phyloP scores from a whole-genome alignment of 2,797 vertebrate genomes.

The Rhinoraja longicauda region DNA sequence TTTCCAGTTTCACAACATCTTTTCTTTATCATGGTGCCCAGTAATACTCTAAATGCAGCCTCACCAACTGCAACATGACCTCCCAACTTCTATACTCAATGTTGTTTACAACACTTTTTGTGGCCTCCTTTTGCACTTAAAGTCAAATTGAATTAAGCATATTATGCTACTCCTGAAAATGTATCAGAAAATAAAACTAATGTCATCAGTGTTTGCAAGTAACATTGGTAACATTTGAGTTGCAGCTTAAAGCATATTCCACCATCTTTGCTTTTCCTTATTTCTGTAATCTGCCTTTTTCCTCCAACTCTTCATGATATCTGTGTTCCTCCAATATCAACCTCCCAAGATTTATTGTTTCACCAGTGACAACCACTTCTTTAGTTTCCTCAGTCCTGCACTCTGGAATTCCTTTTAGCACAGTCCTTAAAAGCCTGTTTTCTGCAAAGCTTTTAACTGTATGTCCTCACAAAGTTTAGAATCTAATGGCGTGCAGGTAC shows the following conservation, averaged over 20 bases:
- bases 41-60: no score
- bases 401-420: background rate
- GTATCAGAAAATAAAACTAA: background rate
- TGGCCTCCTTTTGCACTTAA: background rate
- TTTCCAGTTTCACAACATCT: no score
- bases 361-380: background rate
- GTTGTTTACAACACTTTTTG: background rate
- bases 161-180: background rate
- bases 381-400: background rate
- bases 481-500: no score
- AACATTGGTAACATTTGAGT: background rate
- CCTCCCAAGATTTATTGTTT: background rate
- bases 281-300: background rate
- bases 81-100: no score
- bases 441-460: no score
- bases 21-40: no score
- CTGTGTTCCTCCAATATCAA: background rate
- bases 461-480: no score
- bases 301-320: background rate
- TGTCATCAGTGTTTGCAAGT: background rate
- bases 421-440: no score
- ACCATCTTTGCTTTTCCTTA: background rate
- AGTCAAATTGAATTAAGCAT: background rate
- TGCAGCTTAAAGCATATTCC: background rate
- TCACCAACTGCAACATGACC: no score